Base-by-base conservation (phyloP, 2,113 vertebrate species). In the Zeus faber region DNA sequence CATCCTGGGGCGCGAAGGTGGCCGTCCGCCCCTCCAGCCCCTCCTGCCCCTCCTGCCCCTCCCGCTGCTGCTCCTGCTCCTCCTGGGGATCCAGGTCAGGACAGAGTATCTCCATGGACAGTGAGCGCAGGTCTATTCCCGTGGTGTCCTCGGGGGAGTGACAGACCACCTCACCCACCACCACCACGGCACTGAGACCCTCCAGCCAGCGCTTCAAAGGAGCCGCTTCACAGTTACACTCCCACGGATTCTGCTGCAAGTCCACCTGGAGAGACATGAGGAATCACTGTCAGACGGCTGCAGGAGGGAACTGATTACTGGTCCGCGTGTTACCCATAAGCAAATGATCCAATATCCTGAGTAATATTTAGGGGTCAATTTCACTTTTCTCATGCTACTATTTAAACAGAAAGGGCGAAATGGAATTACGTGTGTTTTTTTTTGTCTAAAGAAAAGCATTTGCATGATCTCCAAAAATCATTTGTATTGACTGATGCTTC, bases 121-220 rank as follows among this genome's bases (percentile, higher is more conserved):
- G 68, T 0, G 90, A 89, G 74, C 95, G 94, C 17, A 98, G 87
- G 54, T 96, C 94, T 1, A 92, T 89, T 13, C 84, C 88, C 24
- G 90, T 90, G 80, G 92, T 88, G 70, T 89, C 88, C 39, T 94
- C 94, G 0, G 95, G 96, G 45, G 92, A 94, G 65, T 91, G 84
- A 50, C 97, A 99, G 14, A 91, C 86, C 62, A 98, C 95, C 25
- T 97, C 95, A 1, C 95, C 95, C 50, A 97, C 87, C 75, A 98
- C 90, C 17, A 97, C 96, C 67, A 97, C 95, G 0, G 94, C 93
- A 57, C 95, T 98, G 70, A 98, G 93, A 16, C 93, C 93, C 77
- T 99, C 96, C 59, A 99, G 91, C 97, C 97, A 99, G 73, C 95
- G 93, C 80, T 98, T 98, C 1, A 99, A 90, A 1, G 94, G 93